phyloP scores from a whole-genome alignment of 2,888 invertebrate species.

The Galerucella nymphaeae region DNA sequence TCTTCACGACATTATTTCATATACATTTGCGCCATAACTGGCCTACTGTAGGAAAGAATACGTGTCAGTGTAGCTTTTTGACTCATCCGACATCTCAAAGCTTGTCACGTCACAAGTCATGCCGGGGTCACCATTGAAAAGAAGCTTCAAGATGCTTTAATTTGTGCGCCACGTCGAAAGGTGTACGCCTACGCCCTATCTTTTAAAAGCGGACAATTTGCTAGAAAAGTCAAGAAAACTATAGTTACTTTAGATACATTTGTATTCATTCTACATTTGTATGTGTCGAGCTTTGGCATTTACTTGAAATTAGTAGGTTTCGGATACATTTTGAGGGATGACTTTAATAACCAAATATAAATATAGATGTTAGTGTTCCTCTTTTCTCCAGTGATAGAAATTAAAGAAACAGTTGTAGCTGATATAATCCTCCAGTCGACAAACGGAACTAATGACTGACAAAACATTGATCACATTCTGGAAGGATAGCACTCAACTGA shows the following conservation, averaged over 20 bases:
- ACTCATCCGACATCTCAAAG: slow-evolving; percentile 49
- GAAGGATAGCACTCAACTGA: no score
- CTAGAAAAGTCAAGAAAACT: slow-evolving; percentile 11
- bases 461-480: no score
- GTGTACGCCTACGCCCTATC: slow-evolving; percentile 8
- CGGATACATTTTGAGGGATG: no score
- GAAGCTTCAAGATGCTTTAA: slow-evolving; percentile 61
- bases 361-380: no score
- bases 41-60: slow-evolving; percentile 43
- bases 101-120: slow-evolving; percentile 60
- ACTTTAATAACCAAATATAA: no score
- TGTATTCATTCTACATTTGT: background rate
- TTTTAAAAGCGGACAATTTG: slow-evolving; percentile 15
- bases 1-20: background rate
- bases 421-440: no score
- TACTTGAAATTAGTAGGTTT: no score
- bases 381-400: no score
- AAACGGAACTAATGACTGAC: no score
- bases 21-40: background rate
- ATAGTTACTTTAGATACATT: background rate
- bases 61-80: slow-evolving; percentile 48
- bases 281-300: no score
- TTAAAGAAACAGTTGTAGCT: no score
- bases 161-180: slow-evolving; percentile 56
- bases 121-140: slow-evolving; percentile 58